Base-by-base conservation (phyloP, 2,797 vertebrate genomes). In the Schizopygopsis pylzovi region DNA sequence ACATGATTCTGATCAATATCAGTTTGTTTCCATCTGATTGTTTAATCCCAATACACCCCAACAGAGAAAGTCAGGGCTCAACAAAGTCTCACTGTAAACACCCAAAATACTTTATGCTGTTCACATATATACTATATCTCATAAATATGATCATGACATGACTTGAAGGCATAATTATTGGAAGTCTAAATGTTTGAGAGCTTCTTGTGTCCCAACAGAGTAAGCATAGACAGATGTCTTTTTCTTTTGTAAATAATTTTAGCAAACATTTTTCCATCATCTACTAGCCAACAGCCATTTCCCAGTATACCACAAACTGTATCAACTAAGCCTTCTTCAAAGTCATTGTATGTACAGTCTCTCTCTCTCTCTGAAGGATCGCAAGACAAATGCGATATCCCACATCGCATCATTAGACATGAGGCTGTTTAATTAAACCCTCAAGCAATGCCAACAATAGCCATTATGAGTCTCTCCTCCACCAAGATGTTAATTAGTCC, bases 401-500 rank as follows among this genome's bases (percentile, higher is more conserved):
- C 79, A 72, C 86, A 88, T 81, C 77, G 77, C 85, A 86, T 85
- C 86, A 87, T 85, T 68, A 85, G 83, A 87, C 86, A 85, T 41
- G 73, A 76, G 81, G 82, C 73, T 85, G 70, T 79, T 87, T 87
- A 86, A 91, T 90, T 91, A 87, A 88, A 89, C 85, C 88, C 89
- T 82, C 41, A 87, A 90, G 88, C 88, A 85, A 82, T 86, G 79
- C 85, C 86, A 86, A 86, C 88, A 90, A 90, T 85, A 90, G 85
- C 80, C 87, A 87, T 85, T 81, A 84, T 82, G 65, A 87, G 84
- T 49, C 79, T 87, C 37, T 85, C 86, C 79, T 83, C 79, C 49
- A 85, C 79, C 71, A 83, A 72, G 25, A 75, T 86, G 88, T 84
- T 90, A 90, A 91, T 89, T 90, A 89, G 84, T 87, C 82, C 77